Conservation (phyloP, 2,888 invertebrate genomes). For the Cloeon dipterum region DNA sequence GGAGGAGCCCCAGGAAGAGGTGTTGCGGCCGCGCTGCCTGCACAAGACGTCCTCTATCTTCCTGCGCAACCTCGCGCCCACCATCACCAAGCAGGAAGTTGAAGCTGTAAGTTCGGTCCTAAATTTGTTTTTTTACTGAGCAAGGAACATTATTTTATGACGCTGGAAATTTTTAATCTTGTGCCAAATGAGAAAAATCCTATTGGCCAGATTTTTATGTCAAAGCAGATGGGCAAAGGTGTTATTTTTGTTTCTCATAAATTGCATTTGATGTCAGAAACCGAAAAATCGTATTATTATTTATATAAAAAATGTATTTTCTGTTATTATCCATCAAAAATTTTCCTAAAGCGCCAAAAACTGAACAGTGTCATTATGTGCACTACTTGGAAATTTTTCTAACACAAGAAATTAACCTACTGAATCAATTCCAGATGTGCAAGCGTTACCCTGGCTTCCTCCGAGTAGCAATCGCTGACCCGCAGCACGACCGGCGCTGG, state of each 20-base stretch:
- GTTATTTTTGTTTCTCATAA: no score
- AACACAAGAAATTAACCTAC: conserved; percentile 1
- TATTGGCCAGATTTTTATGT: no score
- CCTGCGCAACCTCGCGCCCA: conserved; percentile 82
- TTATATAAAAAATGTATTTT: no score
- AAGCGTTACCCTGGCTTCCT: conserved; percentile 82
- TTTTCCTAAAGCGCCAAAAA: no score
- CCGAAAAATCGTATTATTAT: no score
- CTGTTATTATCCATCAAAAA: no score
- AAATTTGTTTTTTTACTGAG: neutral
- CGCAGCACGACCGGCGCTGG: conserved; percentile 88
- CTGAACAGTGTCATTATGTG: no score
- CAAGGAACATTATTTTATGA: no score
- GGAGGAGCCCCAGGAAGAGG: conserved; percentile 13
- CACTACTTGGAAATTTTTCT: neutral
- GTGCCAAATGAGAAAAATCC: no score
- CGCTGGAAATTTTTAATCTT: neutral
- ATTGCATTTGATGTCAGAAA: no score
- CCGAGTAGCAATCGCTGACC: conserved; percentile 90
- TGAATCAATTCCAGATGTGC: conserved; percentile 52
- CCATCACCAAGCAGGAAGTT: conserved; percentile 89
- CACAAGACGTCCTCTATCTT: conserved; percentile 97
- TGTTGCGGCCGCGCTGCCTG: conserved; percentile 34
- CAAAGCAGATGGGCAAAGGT: no score
- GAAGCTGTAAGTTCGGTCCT: conserved; percentile 47